Evolutionary conservation across 2,888 invertebrate genomes (phyloP), one percentile per base, ranked within the genome.

Genomic region (Hirtodrosophila histrioides): DNA sequence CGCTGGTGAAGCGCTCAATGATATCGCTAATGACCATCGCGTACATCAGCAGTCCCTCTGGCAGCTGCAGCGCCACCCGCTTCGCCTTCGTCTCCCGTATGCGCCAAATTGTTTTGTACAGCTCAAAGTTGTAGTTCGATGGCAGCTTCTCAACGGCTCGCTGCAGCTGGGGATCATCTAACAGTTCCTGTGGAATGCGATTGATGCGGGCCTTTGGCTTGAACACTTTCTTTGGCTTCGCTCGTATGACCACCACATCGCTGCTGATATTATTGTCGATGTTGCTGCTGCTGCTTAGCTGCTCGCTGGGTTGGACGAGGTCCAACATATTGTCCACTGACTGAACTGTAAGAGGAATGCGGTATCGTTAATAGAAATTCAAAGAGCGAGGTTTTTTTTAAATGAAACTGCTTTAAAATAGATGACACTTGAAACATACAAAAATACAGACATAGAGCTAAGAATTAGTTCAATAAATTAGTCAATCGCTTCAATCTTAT

Each of bases 61-160:
- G 99, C 94, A 99, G 95, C 92, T 99, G 99, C 11, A 99, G 92
- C 0, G 98, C 99, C 0, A 99, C 98, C 85, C 96, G 94, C 91
- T 96, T 96, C 0, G 97, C 95, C 77, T 94, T 94, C n/a, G 94
- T 92, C 88, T 97, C 95, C 76, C 95, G 93, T 86, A 99, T 97
- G 89, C 98, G 95, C 99, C 99, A 99, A 91, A 99, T 95, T 0
- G 99, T 99, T 92, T 99, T 99, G 65, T 96, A 96, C 75, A 99
- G 94, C 94, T 99, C 99, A 91, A 99, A 99, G 91, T 98, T 99
- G 90, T 99, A 99, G 92, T 99, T 99, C 33, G 94, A 92, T 2
- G 99, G 99, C 51, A 99, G 93, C 37, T 93, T 92, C 85, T 94
- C 93, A 64, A 96, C 94, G 0, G 96, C 96, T 88, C 94, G 92